Evolutionary conservation across 2,113 vertebrate species (phyloP), one percentile per base, ranked within the genome.

Genomic region (Ochotona curzoniae): DNA sequence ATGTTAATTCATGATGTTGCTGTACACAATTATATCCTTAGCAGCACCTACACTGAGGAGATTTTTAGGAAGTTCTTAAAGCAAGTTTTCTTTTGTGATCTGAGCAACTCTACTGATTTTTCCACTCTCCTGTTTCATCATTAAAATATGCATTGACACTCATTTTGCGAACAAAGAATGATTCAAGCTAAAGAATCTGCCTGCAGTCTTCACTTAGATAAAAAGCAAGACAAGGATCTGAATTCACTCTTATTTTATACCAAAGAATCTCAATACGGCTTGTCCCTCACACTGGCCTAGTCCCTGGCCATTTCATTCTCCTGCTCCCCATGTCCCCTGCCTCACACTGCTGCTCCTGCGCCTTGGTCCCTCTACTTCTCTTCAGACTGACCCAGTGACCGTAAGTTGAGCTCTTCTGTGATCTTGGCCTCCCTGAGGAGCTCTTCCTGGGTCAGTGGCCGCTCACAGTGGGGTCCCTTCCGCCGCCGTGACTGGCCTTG

Each of bases 381-480:
- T 47, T 38, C 14, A 64, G 17, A 96, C 97, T 97, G 79, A 99
- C 99, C 99, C 80, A 99, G 98, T 1, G 99, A 99, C 49, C 99
- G 98, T 13, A 99, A 98, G 97, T 99, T 99, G 97, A 99, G 97
- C 97, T 99, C 99, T 1, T 99, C 99, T 0, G 99, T 99, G 96
- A 99, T 97, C 95, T 99, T 99, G 89, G 99, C 99, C 94, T 99
- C 99, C 2, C 98, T 98, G 96, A 99, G 98, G 93, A 99, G 98
- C 94, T 99, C 99, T 13, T 99, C 99, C 96, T 99, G 99, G 0
- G 99, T 99, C 15, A 99, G 98, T 0, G 98, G 99, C 5, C 98
- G 96, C 90, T 99, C 99, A 3, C 96, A 97, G 93, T 98, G 99
- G 49, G 99, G 98, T 0, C 99, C 99, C 94, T 99, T 98, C 30